Evolutionary conservation across 2,797 vertebrate genomes (phyloP).

Genomic region (Anabacerthia variegaticeps): DNA sequence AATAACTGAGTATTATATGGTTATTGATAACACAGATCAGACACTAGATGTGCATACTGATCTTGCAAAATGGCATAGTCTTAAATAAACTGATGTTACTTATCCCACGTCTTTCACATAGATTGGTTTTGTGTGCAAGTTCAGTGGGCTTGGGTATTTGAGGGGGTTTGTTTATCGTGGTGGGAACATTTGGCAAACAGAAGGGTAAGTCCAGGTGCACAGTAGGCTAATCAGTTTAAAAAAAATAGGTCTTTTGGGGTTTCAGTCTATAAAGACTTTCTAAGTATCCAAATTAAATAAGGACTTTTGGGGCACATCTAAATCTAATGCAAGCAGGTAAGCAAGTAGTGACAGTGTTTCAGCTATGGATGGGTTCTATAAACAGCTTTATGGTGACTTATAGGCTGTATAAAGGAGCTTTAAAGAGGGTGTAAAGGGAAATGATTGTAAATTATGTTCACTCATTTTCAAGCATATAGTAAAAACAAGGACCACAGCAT

Average conservation of each 20-base stretch:
- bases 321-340: neutral
- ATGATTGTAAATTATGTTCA: neutral
- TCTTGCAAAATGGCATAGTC: neutral
- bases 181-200: neutral
- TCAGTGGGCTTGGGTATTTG: neutral
- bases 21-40: neutral
- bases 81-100: neutral
- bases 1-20: neutral
- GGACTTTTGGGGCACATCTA: neutral
- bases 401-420: neutral
- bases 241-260: neutral
- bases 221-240: neutral
- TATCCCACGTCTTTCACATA: neutral
- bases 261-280: neutral
- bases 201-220: neutral
- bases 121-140: neutral
- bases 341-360: neutral
- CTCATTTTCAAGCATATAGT: neutral
- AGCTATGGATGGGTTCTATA: neutral
- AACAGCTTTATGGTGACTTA: constrained; percentile 10
- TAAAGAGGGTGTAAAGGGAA: constrained; percentile 1
- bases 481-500: neutral
- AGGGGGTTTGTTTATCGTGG: neutral
- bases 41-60: neutral
- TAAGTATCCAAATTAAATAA: neutral